Evolutionary conservation across 2,888 invertebrate genomes (phyloP), one percentile per base, ranked within the genome.

Genomic region (Sinohyriopsis cumingii): DNA sequence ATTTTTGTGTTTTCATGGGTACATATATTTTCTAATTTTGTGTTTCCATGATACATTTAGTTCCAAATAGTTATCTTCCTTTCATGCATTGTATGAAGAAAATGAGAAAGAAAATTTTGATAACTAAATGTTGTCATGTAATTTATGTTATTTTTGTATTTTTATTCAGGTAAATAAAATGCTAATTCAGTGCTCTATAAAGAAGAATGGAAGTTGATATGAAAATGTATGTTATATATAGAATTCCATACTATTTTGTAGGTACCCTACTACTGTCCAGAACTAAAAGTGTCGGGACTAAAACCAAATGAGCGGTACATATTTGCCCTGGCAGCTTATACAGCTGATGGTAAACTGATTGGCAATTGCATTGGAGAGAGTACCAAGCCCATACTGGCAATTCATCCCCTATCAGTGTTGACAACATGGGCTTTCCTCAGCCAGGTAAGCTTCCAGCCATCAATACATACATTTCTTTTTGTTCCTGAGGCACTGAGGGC

Each of bases 241-340:
- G 15, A 45, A 45, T 12, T 45, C 45, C 15, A 45, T 53, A 53
- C 28, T 28, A 53, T 62, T 25, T 68, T 68, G 5, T 76, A 89
- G 88, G 83, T 90, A 24, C 88, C 89, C n/a, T 81, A 86, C 7
- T 84, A 83, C 63, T 72, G 79, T 66, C 83, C 84, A 71, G 87
- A 88, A 73, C 68, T 90, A 66, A 77, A 76, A 25, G 88, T 88
- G 18, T 68, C 82, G 5, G 87, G 87, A 20, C 79, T 90, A 60
- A 79, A 74, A 55, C 84, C 88, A 18, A 85, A 87, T 69, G 85
- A 88, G 72, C 82, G 84, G 53, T 90, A 90, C 69, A 79, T 89
- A 19, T 89, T 90, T 82, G 89, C 89, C 45, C 83, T 90, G 19
- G 90, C 87, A 56, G 89, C 89, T 0, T 90, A 89, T 77, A 88